Evolutionary conservation across 2,113 vertebrate species (phyloP).

Genomic region (Etia nguti): DNA sequence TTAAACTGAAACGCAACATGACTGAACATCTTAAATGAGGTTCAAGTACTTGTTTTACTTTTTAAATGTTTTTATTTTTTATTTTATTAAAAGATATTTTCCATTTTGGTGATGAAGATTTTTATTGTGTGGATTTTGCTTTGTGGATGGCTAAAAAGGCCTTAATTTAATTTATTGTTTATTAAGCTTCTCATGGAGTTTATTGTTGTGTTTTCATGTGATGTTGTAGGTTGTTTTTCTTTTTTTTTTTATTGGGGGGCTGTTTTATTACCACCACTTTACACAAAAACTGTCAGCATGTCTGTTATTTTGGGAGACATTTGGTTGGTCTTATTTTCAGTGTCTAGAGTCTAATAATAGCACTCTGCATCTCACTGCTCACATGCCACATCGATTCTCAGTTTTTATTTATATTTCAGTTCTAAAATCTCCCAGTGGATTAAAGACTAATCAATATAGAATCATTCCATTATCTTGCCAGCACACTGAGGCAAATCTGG

Average conservation of each 20-base stretch:
- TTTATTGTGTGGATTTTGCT: neutral
- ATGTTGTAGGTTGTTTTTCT: neutral
- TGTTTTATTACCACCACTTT: neutral
- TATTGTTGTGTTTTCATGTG: neutral
- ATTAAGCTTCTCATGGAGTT: neutral
- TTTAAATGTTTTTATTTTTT: too few species aligned
- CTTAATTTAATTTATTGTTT: neutral
- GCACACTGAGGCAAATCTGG: neutral
- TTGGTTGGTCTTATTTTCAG: neutral
- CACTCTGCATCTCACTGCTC: neutral
- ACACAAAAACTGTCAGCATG: neutral
- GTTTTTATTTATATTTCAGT: neutral
- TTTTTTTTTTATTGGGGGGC: neutral
- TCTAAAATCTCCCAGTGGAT: neutral
- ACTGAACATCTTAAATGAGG: neutral
- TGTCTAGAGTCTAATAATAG: conserved; percentile 21
- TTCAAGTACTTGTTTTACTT: neutral
- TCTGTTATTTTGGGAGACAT: conserved; percentile 14
- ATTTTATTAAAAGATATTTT: neutral
- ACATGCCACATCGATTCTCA: neutral
- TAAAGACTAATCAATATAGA: neutral
- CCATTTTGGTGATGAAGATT: neutral
- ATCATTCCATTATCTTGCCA: neutral
- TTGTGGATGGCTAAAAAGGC: neutral
- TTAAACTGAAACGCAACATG: neutral